These are phyloP conservation scores for Drosophila merina DNA, from an alignment of 2,888 invertebrate species.

Conservation along the genomic window DNA sequence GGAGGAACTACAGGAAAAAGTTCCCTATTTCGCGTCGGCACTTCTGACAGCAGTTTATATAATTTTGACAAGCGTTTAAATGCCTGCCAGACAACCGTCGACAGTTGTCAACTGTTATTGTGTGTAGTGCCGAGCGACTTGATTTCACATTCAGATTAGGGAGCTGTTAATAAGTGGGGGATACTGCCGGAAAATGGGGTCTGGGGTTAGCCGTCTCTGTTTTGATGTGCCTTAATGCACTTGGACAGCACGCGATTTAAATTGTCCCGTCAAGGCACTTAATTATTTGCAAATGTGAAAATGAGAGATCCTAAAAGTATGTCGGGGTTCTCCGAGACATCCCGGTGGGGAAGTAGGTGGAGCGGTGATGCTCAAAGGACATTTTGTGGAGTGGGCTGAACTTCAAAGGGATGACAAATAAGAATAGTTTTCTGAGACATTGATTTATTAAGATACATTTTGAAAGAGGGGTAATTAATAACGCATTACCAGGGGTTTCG, in stretches of 20 bases:
- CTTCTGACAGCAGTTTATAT: conserved; percentile 65
- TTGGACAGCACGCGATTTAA: conserved; percentile 60
- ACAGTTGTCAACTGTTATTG: conserved; percentile 76
- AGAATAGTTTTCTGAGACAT: conserved; percentile 3
- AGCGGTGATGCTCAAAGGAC: conserved; percentile 12
- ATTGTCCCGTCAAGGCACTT: conserved; percentile 57
- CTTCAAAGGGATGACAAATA: neutral
- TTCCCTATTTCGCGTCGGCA: conserved; percentile 36
- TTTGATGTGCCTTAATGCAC: conserved; percentile 65
- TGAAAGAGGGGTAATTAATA: conserved; percentile 1
- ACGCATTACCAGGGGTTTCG: neutral
- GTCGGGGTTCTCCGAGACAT: conserved; percentile 25
- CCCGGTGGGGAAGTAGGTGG: neutral
- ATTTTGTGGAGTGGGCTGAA: neutral
- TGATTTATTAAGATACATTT: conserved; percentile 3
- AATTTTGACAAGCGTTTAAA: conserved; percentile 75
- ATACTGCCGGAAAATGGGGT: conserved; percentile 1
- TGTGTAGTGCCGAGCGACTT: conserved; percentile 47
- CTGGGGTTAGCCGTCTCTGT: conserved; percentile 35
- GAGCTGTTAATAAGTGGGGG: conserved; percentile 50
- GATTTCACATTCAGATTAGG: conserved; percentile 61
- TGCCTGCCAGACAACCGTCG: conserved; percentile 64
- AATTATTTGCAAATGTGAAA: conserved; percentile 71
- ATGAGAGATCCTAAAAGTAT: conserved; percentile 7
- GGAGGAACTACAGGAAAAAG: conserved; percentile 12